These are phyloP conservation scores for Brachyalestes nurse DNA, from an alignment of 2,797 vertebrate species.

Conservation along the genomic window DNA sequence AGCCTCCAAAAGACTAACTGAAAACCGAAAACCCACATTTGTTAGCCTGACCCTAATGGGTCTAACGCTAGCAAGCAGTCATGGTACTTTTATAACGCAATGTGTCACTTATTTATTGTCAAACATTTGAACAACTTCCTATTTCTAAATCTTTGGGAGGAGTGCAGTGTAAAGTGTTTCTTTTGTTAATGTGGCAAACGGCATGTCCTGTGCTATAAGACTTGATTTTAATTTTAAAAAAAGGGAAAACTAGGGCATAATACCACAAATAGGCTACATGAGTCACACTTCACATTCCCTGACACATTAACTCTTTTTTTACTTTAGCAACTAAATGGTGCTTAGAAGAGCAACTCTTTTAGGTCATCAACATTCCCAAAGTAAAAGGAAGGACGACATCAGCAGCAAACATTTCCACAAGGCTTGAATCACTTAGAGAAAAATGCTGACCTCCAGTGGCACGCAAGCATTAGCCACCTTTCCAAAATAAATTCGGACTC, in stretches of 20 bases:
- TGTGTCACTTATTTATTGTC: background rate
- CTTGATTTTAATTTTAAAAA: background rate
- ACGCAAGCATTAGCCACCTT: constrained; percentile 48
- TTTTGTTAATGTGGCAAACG: background rate
- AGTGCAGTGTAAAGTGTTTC: background rate
- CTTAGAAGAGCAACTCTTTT: background rate
- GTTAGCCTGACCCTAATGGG: background rate
- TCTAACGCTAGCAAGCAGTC: background rate
- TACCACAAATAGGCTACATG: background rate
- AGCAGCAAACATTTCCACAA: constrained; percentile 11
- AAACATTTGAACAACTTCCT: background rate
- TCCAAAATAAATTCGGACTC: background rate
- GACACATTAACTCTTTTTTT: background rate
- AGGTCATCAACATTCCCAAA: background rate
- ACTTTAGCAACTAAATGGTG: background rate
- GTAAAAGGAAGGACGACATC: background rate
- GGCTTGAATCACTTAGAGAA: constrained; percentile 48
- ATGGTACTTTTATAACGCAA: constrained; percentile 42
- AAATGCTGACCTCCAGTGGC: constrained; percentile 81
- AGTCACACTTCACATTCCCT: background rate
- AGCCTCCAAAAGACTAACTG: background rate
- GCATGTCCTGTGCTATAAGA: background rate
- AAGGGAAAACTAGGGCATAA: background rate
- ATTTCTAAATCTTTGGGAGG: background rate
- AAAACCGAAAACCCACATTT: constrained; percentile 2